Conservation (phyloP, 2,888 invertebrate genomes). For the Aporophyla lueneburgensis region DNA sequence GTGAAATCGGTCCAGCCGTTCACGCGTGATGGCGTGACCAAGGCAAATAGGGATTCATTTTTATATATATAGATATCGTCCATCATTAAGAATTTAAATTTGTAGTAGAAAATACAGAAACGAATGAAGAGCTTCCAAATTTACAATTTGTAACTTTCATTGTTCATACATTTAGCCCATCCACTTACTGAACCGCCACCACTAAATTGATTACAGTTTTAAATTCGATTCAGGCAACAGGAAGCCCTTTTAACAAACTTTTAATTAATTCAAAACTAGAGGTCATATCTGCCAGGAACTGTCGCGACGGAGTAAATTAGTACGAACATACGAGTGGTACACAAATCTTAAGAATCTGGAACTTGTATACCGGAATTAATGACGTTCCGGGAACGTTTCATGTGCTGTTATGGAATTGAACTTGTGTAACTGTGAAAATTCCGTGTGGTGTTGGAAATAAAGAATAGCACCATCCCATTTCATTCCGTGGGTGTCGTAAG, state of each 20-base stretch:
- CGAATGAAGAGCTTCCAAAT: too few relatives aligned
- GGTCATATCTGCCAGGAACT: conserved; percentile 37
- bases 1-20: too few relatives aligned
- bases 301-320: conserved; percentile 42
- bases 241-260: conserved; percentile 54
- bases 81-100: not conserved
- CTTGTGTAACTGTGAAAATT: not conserved
- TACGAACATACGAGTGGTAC: conserved; percentile 58
- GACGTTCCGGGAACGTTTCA: conserved; percentile 9
- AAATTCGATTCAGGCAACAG: conserved; percentile 50
- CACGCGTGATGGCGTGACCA: too few relatives aligned
- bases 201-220: conserved; percentile 51
- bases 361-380: conserved; percentile 50
- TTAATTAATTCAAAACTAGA: conserved; percentile 59
- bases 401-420: conserved; percentile 15
- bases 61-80: too few relatives aligned
- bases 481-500: too few relatives aligned
- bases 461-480: too few relatives aligned
- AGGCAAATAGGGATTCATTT: too few relatives aligned
- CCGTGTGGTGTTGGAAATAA: too few relatives aligned
- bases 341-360: conserved; percentile 56
- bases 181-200: conserved; percentile 3
- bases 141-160: not conserved
- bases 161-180: conserved; percentile 3
- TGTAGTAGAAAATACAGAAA: not conserved